Base-by-base conservation (phyloP, 1,140 invertebrate genomes). In the Aphaenogaster ashmeadi region DNA sequence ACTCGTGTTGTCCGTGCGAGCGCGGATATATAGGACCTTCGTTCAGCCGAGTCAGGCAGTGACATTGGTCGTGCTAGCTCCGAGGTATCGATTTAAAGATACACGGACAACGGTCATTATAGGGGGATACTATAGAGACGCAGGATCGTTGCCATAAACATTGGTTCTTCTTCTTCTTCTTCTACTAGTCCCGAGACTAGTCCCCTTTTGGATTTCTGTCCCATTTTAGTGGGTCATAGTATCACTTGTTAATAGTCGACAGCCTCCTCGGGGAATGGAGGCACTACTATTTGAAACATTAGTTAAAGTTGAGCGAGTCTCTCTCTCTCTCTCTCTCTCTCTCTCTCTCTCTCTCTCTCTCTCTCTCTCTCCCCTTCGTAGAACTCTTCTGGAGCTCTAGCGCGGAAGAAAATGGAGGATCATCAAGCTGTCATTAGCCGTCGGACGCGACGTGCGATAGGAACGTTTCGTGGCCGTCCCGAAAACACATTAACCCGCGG, bases 81-180 rank as follows among this genome's bases (percentile, higher is more conserved):
- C 52, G 67, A 74, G 52, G 9, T 83, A 83, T 83, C 80, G 80
- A 83, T 83, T 83, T 72, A 74, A 83, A 83, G 52, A 83, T 72
- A 47, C 80, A 69, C 27, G 52, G 38, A 47, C 21, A 33, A 15
- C 36, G 64, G 58, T 83, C 67, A 72, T 83, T 74, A 60, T 6
- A 18, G 15, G 50, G 52, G 6, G 9, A 36, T 38, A 18, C 52
- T 74, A 72, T 72, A 83, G 66, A 58, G 66, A 83, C 52, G 54
- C 5, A 3, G 66, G 13, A 38, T 2, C 72, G 60, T 80, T 41
- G 36, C 44, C 62, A 15, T 80, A 54, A 80, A 67, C 47, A 27
- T 27, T 27, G 0, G 27, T 27, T 27, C 27, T 27, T 27, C 27
- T 27, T 27, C 27, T 27, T 27, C 27, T 27, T 27, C 27, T 27